Evolutionary conservation across 2,113 vertebrate species (phyloP).

Genomic region (Hemiscyllium ocellatum): DNA sequence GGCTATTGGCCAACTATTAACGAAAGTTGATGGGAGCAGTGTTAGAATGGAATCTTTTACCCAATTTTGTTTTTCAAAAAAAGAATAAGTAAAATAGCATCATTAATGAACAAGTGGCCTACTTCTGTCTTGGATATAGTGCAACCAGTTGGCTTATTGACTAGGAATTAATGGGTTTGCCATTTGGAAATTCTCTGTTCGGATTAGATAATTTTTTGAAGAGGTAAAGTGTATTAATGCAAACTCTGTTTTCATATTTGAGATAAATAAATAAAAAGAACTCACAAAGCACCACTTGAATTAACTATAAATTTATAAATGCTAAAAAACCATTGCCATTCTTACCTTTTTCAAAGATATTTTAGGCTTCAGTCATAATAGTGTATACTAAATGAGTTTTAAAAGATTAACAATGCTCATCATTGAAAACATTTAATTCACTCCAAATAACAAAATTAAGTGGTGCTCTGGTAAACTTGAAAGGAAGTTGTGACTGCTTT

Average conservation of each 20-base stretch:
- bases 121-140: not conserved
- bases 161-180: not conserved
- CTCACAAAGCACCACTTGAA: not conserved
- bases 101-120: not conserved
- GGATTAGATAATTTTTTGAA: not conserved
- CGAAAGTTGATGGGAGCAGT: not conserved
- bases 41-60: not conserved
- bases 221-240: not conserved
- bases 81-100: not conserved
- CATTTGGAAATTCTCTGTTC: not conserved
- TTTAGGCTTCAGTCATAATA: not conserved
- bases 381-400: not conserved
- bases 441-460: not conserved
- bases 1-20: no score
- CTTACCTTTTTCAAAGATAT: not conserved
- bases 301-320: not conserved
- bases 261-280: not conserved
- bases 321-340: not conserved
- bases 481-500: not conserved
- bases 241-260: not conserved
- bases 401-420: not conserved
- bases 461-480: not conserved
- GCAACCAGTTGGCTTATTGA: not conserved
- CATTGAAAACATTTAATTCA: not conserved
- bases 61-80: not conserved